These are phyloP conservation scores for Sebastiscus tertius DNA, from an alignment of 2,797 vertebrate species.

Conservation along the genomic window DNA sequence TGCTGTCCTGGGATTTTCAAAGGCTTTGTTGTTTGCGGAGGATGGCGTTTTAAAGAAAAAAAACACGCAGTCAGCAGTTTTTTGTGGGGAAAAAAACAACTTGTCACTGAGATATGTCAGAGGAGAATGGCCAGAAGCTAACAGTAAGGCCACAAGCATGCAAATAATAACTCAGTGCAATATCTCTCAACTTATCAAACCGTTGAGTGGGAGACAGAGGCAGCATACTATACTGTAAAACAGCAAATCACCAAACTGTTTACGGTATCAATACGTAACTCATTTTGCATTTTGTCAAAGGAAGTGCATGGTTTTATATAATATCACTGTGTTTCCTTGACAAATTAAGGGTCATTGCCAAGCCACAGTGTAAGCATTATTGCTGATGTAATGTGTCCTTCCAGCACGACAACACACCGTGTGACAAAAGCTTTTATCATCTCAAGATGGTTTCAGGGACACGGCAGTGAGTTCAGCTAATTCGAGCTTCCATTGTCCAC, in stretches of 20 bases:
- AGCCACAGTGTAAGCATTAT: not conserved
- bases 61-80: conserved; percentile 17
- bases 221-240: not conserved
- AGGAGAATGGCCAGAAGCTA: not conserved
- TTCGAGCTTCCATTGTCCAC: not conserved
- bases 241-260: not conserved
- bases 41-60: not conserved
- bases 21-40: conserved; percentile 2
- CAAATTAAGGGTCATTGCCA: not conserved
- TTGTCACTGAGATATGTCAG: conserved; percentile 19
- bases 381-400: conserved; percentile 9
- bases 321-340: conserved; percentile 1
- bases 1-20: conserved; percentile 1
- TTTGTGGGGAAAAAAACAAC: not conserved
- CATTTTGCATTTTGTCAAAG: not conserved
- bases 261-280: not conserved
- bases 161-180: conserved; percentile 9
- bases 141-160: not conserved
- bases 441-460: conserved; percentile 3
- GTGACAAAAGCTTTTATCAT: conserved; percentile 1
- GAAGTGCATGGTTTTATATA: not conserved
- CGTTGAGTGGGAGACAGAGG: not conserved
- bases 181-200: not conserved
- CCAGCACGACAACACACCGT: not conserved
- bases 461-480: conserved; percentile 7